phyloP scores from a whole-genome alignment of 2,797 vertebrate species.

The Coreius guichenoti region DNA sequence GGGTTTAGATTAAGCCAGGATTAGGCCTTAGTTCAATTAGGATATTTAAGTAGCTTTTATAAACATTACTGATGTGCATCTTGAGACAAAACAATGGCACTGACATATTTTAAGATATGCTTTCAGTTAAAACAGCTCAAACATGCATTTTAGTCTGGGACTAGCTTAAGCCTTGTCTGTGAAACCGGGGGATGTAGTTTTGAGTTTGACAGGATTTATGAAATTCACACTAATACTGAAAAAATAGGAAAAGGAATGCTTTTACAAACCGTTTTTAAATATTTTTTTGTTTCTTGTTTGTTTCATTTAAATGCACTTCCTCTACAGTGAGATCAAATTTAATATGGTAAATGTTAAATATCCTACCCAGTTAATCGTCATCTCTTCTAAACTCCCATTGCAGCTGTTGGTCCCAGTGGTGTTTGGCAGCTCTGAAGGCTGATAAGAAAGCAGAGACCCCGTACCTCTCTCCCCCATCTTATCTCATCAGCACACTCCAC shows the following conservation, averaged over 20 bases:
- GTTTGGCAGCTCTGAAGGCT: constrained; percentile 71
- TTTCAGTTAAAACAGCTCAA: too few species aligned
- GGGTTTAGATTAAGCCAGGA: too few species aligned
- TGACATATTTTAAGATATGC: too few species aligned
- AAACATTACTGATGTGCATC: too few species aligned
- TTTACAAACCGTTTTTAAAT: not conserved
- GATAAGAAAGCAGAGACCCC: constrained; percentile 78
- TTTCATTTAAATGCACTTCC: not conserved
- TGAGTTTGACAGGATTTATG: not conserved
- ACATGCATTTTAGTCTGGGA: too few species aligned
- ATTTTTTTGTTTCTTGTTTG: not conserved
- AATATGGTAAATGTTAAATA: not conserved
- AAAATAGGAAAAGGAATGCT: not conserved
- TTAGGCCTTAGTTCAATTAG: too few species aligned
- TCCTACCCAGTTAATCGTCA: not conserved
- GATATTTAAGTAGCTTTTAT: too few species aligned
- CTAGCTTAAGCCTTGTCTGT: too few species aligned
- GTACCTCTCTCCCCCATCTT: constrained; percentile 69
- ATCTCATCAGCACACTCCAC: constrained; percentile 78
- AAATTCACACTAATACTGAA: not conserved
- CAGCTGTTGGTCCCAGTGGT: constrained; percentile 74
- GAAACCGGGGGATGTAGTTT: too few species aligned
- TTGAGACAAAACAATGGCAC: too few species aligned
- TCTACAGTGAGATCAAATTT: constrained; percentile 9
- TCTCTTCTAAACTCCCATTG: constrained; percentile 53